Conservation (phyloP, 2,888 invertebrate species). For the Drosophila meridionalis region DNA sequence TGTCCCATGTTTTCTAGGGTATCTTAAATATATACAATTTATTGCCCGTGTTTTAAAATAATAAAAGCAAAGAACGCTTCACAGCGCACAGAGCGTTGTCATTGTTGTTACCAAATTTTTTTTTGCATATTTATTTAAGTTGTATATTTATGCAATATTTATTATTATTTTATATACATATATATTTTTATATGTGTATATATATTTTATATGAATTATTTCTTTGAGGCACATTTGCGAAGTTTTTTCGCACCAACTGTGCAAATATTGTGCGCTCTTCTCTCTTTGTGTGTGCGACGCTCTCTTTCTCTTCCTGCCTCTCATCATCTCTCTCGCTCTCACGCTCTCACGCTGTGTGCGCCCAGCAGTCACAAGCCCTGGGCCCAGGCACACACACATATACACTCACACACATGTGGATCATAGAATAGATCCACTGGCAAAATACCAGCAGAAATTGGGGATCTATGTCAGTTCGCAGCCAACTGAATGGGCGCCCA, state of each 20-base stretch:
- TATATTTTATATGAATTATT: constrained; percentile 34
- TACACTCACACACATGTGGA: constrained; percentile 19
- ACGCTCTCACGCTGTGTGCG: not conserved
- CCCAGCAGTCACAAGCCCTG: constrained; percentile 25
- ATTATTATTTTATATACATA: constrained; percentile 49
- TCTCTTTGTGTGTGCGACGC: not conserved
- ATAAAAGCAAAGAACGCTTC: constrained; percentile 56
- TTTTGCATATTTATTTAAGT: constrained; percentile 41
- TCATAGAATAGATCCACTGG: constrained; percentile 41
- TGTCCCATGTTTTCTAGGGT: not conserved
- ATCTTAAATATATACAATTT: constrained; percentile 28
- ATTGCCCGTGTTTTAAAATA: constrained; percentile 45
- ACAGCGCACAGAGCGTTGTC: constrained; percentile 47
- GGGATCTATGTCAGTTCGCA: constrained; percentile 39
- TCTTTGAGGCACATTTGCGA: constrained; percentile 45
- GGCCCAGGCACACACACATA: constrained; percentile 15
- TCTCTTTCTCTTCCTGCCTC: not conserved
- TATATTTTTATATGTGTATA: constrained; percentile 2
- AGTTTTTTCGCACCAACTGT: constrained; percentile 63
- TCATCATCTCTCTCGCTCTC: not conserved
- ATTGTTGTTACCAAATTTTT: constrained; percentile 55
- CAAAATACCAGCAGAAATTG: constrained; percentile 50
- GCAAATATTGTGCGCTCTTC: constrained; percentile 58
- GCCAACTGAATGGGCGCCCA: constrained; percentile 17
- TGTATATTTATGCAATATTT: constrained; percentile 57